These are phyloP conservation scores for Imbricaverruca yamaguchii DNA, from an alignment of 2,888 invertebrate species.

Conservation along the genomic window DNA sequence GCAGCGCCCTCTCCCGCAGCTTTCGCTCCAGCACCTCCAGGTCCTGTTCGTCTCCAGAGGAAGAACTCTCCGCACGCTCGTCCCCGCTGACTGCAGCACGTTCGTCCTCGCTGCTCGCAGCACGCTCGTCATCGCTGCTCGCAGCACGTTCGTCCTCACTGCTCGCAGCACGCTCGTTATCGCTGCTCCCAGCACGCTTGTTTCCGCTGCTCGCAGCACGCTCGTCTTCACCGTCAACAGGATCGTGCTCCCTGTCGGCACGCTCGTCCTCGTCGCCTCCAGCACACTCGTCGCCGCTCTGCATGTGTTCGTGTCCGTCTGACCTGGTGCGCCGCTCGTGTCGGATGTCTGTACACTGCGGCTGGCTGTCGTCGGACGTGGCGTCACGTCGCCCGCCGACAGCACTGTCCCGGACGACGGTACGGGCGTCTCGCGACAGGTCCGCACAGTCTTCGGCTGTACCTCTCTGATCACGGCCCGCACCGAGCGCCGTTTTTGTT, in stretches of 20 bases:
- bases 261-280: background rate
- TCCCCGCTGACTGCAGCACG: background rate
- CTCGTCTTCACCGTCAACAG: background rate
- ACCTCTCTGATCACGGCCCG: no score
- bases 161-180: background rate
- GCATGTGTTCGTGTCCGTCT: background rate
- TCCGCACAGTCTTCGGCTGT: no score
- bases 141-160: background rate
- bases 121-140: background rate
- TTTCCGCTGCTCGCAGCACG: background rate
- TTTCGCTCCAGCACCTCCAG: constrained; percentile 78
- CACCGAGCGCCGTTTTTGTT: no score
- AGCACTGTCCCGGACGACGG: no score
- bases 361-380: no score
- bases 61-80: background rate
- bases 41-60: background rate
- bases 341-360: no score
- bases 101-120: background rate
- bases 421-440: no score
- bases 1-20: constrained; percentile 77
- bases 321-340: no score
- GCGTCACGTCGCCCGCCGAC: no score
- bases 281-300: background rate
- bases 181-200: background rate
- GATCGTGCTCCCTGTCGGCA: background rate